These are phyloP conservation scores for Carettochelys insculpta DNA, from an alignment of 2,113 vertebrate species.

Conservation along the genomic window DNA sequence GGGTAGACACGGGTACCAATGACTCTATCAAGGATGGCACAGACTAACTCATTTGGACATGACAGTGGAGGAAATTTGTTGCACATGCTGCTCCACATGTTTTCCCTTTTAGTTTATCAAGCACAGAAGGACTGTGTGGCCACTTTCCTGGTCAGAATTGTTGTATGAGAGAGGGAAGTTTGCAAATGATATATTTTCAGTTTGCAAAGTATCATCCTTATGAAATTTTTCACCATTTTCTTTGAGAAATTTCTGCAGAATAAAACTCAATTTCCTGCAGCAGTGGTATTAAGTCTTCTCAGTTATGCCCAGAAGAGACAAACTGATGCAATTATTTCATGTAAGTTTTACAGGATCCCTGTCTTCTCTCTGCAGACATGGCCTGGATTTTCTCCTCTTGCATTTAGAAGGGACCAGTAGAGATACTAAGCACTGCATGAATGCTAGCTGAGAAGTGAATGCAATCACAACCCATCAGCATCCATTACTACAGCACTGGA, in stretches of 20 bases:
- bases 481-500: background rate
- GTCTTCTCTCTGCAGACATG: background rate
- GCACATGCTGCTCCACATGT: background rate
- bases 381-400: background rate
- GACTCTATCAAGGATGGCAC: background rate
- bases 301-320: background rate
- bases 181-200: background rate
- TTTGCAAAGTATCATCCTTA: background rate
- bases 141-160: background rate
- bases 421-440: background rate
- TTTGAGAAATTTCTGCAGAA: background rate
- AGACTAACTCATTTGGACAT: background rate
- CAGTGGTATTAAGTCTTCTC: background rate
- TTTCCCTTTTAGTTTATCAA: background rate
- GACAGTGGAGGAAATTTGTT: background rate
- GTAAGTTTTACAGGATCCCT: background rate
- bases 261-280: background rate
- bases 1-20: background rate
- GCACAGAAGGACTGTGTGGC: background rate
- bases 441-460: background rate
- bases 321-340: background rate
- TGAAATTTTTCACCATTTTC: background rate
- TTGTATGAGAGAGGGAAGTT: background rate
- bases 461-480: background rate
- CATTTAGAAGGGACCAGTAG: background rate